phyloP scores from a whole-genome alignment of 37 sponge, comb jelly and placozoan genomes.

The Corticium candelabrum region DNA sequence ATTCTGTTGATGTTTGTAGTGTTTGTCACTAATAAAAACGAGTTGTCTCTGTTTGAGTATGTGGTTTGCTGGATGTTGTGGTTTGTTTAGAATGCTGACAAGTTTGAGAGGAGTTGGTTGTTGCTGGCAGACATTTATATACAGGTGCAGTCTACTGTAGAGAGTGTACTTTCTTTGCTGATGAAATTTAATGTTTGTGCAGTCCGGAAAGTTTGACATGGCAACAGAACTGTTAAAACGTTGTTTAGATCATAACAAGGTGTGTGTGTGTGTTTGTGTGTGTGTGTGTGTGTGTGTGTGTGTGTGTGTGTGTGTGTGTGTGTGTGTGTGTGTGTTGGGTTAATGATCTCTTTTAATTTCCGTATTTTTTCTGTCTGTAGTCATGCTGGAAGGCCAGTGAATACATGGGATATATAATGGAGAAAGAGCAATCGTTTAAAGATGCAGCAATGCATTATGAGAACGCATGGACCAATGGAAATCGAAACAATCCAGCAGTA shows the following conservation, averaged over 20 bases:
- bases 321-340: too few relatives aligned
- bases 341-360: too few relatives aligned
- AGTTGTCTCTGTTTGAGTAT: too few relatives aligned
- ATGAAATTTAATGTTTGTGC: background rate
- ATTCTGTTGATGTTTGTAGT: too few relatives aligned
- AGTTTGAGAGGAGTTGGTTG: conserved; percentile 84
- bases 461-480: conserved; percentile 84
- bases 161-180: background rate
- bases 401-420: conserved; percentile 82
- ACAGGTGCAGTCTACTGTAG: conserved; percentile 27
- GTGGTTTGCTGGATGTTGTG: background rate
- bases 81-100: conserved; percentile 47
- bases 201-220: conserved; percentile 82
- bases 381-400: conserved; percentile 89
- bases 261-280: conserved; percentile 6
- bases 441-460: conserved; percentile 91
- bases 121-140: conserved; percentile 92
- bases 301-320: background rate
- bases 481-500: conserved; percentile 58
- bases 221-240: conserved; percentile 81
- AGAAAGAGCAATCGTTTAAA: conserved; percentile 81
- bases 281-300: background rate
- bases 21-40: too few relatives aligned
- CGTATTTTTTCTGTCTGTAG: conserved; percentile 18
- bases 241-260: conserved; percentile 36